phyloP scores from a whole-genome alignment of 1,140 invertebrate genomes.

The Aphelenchoides fujianensis region DNA sequence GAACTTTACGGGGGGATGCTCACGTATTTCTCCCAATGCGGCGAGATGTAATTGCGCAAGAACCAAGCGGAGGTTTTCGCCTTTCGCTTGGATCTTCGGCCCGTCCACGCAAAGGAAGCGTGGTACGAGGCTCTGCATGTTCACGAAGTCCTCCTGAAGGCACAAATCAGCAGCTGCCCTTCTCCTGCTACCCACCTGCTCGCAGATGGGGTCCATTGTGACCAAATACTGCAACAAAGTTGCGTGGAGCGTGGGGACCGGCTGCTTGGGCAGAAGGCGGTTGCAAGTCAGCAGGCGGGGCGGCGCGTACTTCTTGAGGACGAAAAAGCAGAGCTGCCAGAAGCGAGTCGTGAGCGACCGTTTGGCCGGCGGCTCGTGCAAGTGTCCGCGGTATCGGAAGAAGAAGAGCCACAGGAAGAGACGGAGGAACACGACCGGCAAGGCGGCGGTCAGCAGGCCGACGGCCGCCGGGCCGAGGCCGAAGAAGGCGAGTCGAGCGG shows the following conservation, averaged over 20 bases:
- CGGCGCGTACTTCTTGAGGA: conserved; percentile 40
- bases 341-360: conserved; percentile 44
- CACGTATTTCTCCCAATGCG: conserved; percentile 53
- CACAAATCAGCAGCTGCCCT: background rate
- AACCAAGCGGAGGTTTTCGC: conserved; percentile 29
- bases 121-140: conserved; percentile 20
- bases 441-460: background rate
- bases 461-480: background rate
- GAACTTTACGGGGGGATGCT: too few species aligned
- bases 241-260: conserved; percentile 32
- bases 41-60: conserved; percentile 47
- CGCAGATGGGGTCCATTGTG: conserved; percentile 31
- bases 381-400: conserved; percentile 50
- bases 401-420: conserved; percentile 39
- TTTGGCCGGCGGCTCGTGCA: conserved; percentile 42
- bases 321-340: conserved; percentile 48
- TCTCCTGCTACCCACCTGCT: background rate
- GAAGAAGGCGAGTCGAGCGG: background rate
- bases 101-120: conserved; percentile 41
- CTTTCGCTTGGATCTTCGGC: conserved; percentile 39
- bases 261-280: conserved; percentile 39
- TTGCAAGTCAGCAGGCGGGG: conserved; percentile 51
- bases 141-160: conserved; percentile 36
- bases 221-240: conserved; percentile 31
- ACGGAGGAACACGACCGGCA: background rate